Evolutionary conservation across 2,888 invertebrate genomes (phyloP).

Genomic region (Selenia dentaria): DNA sequence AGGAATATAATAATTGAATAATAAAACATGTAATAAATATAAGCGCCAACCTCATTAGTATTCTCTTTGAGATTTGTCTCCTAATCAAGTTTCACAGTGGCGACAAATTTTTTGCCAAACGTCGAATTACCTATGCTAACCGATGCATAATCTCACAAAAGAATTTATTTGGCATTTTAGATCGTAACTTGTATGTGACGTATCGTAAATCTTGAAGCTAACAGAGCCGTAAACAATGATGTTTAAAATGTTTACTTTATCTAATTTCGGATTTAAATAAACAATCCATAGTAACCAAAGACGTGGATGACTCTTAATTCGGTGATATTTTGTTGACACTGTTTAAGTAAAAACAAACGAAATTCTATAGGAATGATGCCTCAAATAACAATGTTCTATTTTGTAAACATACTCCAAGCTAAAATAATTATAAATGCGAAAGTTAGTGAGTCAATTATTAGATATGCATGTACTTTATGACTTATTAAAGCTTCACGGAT

Average conservation of each 20-base stretch:
- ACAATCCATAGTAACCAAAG: neutral
- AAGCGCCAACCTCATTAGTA: constrained; percentile 35
- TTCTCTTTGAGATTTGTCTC: constrained; percentile 31
- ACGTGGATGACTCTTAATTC: no score
- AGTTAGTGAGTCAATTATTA: no score
- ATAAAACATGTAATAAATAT: constrained; percentile 37
- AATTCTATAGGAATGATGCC: no score
- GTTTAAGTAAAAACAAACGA: no score
- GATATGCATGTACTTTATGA: no score
- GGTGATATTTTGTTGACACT: no score
- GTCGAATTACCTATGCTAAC: constrained; percentile 43
- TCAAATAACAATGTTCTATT: no score
- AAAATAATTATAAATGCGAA: no score
- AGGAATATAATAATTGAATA: constrained; percentile 34
- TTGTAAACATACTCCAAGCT: no score
- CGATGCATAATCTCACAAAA: constrained; percentile 31
- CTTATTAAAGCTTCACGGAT: no score
- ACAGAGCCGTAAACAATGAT: constrained; percentile 19
- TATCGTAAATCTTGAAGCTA: constrained; percentile 22
- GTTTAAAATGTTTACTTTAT: constrained; percentile 11
- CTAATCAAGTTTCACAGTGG: constrained; percentile 36
- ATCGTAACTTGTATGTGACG: constrained; percentile 24
- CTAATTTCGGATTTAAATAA: neutral
- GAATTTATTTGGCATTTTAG: constrained; percentile 25
- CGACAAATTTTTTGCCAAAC: constrained; percentile 39